These are phyloP conservation scores for Muricea muricata DNA, from an alignment of 92 coral and sea anemone species.

Conservation along the genomic window DNA sequence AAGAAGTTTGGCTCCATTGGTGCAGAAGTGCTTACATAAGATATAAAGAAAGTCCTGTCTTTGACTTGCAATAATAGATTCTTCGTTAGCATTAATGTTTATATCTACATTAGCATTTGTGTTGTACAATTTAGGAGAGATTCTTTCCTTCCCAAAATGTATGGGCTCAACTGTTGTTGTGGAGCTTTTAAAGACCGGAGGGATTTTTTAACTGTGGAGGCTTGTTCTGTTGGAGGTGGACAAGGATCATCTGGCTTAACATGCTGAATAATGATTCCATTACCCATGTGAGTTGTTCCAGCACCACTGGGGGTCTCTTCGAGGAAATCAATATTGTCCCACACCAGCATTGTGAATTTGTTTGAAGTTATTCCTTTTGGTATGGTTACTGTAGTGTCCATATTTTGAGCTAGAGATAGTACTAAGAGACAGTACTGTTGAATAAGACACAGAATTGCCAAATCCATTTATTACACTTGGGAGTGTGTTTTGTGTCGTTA, in stretches of 20 bases:
- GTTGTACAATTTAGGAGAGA: neutral
- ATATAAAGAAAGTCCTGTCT: neutral
- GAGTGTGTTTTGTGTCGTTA: conserved; percentile 11
- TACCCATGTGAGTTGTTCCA: conserved; percentile 27
- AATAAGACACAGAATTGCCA: conserved; percentile 16
- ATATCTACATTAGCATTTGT: neutral
- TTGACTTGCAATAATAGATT: neutral
- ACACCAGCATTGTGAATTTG: conserved; percentile 11
- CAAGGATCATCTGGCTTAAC: neutral
- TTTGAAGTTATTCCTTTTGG: conserved; percentile 12
- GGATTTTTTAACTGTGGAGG: neutral
- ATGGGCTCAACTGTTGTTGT: neutral
- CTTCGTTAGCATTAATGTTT: neutral
- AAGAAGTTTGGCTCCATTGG: neutral
- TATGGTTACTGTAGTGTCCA: conserved; percentile 2
- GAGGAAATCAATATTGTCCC: conserved; percentile 36
- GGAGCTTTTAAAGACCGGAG: conserved; percentile 3
- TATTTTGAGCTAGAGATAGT: neutral
- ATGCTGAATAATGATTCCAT: conserved; percentile 13
- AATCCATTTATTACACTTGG: conserved; percentile 22
- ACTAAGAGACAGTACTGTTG: conserved; percentile 2
- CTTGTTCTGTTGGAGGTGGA: neutral
- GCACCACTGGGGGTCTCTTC: conserved; percentile 29
- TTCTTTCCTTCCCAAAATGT: conserved; percentile 6
- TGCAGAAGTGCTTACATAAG: neutral